phyloP scores from a whole-genome alignment of 2,113 vertebrate species.

The Trogon surrucura region DNA sequence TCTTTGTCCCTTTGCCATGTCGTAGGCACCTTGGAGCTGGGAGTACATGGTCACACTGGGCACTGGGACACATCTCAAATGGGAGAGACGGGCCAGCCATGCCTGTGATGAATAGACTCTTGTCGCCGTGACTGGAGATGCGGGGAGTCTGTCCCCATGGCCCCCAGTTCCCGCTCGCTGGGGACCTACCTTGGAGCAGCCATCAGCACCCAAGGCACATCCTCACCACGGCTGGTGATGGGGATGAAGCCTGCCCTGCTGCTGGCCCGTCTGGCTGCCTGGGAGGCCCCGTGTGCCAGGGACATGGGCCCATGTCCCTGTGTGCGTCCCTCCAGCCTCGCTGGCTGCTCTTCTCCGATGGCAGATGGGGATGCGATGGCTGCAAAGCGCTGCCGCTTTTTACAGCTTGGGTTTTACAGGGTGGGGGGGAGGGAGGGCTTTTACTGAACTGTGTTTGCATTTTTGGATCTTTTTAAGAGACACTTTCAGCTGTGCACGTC shows the following conservation, averaged over 20 bases:
- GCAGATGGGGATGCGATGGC: rapidly evolving
- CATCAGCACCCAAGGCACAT: neutral
- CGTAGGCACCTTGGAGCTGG: neutral
- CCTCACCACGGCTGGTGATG: rapidly evolving
- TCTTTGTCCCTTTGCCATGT: neutral
- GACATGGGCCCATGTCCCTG: rapidly evolving
- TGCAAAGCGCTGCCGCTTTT: conserved; percentile 43
- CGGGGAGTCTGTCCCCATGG: neutral
- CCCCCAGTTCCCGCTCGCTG: too few species aligned
- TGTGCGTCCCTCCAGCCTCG: rapidly evolving
- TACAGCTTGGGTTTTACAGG: conserved; percentile 53
- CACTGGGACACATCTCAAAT: neutral
- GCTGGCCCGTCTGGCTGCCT: rapidly evolving
- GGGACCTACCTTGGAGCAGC: neutral
- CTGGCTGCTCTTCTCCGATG: neutral
- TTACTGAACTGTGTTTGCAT: conserved; percentile 52
- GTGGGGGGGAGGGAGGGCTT: conserved; percentile 12
- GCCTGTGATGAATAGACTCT: neutral
- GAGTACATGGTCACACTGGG: neutral
- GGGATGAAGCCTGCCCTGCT: neutral
- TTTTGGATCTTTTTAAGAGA: conserved; percentile 66
- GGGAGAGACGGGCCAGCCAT: neutral
- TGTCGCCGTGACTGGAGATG: rapidly evolving
- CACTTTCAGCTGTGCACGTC: neutral
- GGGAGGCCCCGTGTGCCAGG: neutral